phyloP scores from a whole-genome alignment of 2,888 invertebrate genomes.

The Pterostichus niger region DNA sequence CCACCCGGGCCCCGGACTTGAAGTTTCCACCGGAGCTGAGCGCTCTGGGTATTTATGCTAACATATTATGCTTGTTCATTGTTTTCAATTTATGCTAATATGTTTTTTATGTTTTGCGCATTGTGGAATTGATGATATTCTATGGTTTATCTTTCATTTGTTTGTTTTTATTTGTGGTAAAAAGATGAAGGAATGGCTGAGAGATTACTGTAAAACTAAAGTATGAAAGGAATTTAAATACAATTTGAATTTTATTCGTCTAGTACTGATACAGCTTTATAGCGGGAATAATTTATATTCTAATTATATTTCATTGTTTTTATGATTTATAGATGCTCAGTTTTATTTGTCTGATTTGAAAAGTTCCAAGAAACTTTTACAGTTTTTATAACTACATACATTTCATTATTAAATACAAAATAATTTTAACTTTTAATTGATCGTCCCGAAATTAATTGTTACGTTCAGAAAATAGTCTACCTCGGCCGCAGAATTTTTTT shows the following conservation, averaged over 20 bases:
- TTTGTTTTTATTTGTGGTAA: conserved; percentile 6
- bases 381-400: neutral
- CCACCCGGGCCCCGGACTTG: conserved; percentile 15
- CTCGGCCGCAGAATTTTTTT: no score
- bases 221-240: conserved; percentile 38
- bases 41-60: conserved; percentile 12
- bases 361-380: conserved; percentile 7
- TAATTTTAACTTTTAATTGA: no score
- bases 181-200: neutral
- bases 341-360: conserved; percentile 9
- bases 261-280: conserved; percentile 13
- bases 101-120: conserved; percentile 21
- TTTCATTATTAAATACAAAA: no score
- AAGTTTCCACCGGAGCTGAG: conserved; percentile 1
- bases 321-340: conserved; percentile 17
- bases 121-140: conserved; percentile 20
- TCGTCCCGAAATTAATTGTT: no score
- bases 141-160: conserved; percentile 30
- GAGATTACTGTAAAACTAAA: conserved; percentile 1
- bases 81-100: conserved; percentile 46
- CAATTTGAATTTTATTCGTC: conserved; percentile 23
- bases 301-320: conserved; percentile 47
- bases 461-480: no score
- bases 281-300: conserved; percentile 14
- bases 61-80: conserved; percentile 26